Base-by-base conservation (phyloP, 2,888 invertebrate genomes). In the Arenicola marina region DNA sequence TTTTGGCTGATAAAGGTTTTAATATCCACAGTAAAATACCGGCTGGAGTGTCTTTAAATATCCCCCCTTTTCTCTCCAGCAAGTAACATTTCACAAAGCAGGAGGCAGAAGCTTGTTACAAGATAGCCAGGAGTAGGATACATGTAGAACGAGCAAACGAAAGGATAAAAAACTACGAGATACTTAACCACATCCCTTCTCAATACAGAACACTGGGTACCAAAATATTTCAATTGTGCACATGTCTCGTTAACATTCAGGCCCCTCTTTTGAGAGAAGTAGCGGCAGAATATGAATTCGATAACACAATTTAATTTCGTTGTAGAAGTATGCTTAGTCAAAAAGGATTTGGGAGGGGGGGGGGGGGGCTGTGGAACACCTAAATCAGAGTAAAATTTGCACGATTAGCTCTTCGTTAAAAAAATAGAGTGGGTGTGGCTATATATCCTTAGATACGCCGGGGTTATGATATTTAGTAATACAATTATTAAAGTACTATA, bases 61-160 rank as follows among this genome's bases (percentile, higher is more conserved):
- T 44, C 29, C 56, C 56, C 2, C 56, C 56, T 4, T 44, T 44
- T 44, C 45, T 56, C 15, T 7, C 29, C 18, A 45, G 56, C 2
- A 56, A 56, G 28, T 1, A 43, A 11, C 45, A 56, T 11, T 56
- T 56, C 45, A 56, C 56, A 1, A 33, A 33, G 21, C 43, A 43
- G 24, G 56, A 56, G 32, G 56, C 56, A 11, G 18, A 43, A 26
- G 4, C 45, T 26, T 4, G 26, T 18, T 18, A 26, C n/a, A 56
- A 56, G 38, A 56, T 56, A 26, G 56, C 44, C 29, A 24, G 56
- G 15, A 45, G 44, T 26, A 43, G 56, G 4, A 56, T 56, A n/a
- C 56, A 56, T 44, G 45, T 56, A 18, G 56, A 56, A n/a, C 3
- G 56, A 21, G 56, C 44, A n/a, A n/a, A n/a, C n/a, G n/a, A n/a